These are phyloP conservation scores for Cryptoblepharus egeriae DNA, from an alignment of 2,797 vertebrate genomes.

Conservation along the genomic window DNA sequence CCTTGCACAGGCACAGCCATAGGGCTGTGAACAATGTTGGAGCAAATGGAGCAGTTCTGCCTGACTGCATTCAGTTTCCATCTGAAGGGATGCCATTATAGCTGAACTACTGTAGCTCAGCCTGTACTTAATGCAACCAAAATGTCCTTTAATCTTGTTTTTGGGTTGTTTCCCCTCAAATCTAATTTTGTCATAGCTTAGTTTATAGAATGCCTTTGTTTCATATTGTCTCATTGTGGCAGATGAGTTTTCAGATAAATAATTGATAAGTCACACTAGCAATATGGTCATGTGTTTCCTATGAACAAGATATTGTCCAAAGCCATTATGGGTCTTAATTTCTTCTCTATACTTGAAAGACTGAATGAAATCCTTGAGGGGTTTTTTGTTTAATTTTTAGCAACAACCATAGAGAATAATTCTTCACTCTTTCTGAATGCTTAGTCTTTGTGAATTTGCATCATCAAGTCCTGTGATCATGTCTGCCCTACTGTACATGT, in stretches of 20 bases:
- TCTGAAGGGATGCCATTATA: too few species aligned
- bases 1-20: too few species aligned
- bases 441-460: not conserved
- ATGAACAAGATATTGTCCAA: not conserved
- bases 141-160: not conserved
- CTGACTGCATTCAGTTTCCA: too few species aligned
- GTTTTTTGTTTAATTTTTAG: not conserved
- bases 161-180: not conserved
- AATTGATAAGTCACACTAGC: not conserved
- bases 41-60: too few species aligned
- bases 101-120: not conserved
- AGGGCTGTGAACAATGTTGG: too few species aligned
- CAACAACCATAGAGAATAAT: not conserved
- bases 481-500: not conserved
- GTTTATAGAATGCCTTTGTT: not conserved
- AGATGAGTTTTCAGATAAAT: not conserved
- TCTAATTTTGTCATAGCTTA: not conserved
- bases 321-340: not conserved
- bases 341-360: not conserved
- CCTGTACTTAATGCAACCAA: too few species aligned
- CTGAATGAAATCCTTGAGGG: not conserved
- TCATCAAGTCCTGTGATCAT: conserved; percentile 9
- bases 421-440: not conserved
- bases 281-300: not conserved
- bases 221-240: not conserved